These are phyloP conservation scores for Sinocyclocheilus anophthalmus DNA, from an alignment of 2,113 vertebrate species.

Conservation along the genomic window DNA sequence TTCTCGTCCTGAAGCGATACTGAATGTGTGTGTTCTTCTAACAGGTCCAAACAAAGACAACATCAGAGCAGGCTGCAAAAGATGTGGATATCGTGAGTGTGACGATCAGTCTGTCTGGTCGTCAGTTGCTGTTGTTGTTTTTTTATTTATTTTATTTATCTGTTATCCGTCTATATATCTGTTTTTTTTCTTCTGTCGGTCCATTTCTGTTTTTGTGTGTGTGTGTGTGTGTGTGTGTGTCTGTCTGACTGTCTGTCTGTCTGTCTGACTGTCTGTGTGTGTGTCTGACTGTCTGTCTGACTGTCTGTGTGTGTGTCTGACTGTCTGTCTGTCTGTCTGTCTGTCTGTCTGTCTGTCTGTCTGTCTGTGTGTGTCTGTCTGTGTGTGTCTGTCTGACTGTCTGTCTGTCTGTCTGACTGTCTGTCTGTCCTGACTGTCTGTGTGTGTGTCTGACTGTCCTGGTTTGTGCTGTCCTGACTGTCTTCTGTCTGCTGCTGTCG, in stretches of 20 bases:
- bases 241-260: background rate
- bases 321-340: too few species aligned
- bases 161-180: background rate
- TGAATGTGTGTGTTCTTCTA: slow-evolving; percentile 42
- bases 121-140: too few species aligned
- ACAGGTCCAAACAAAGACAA: slow-evolving; percentile 96
- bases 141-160: too few species aligned
- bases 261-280: background rate
- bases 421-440: background rate
- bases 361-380: background rate
- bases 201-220: background rate
- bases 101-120: background rate
- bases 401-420: too few species aligned
- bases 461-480: too few species aligned
- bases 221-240: background rate
- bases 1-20: background rate
- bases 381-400: too few species aligned
- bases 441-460: too few species aligned
- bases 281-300: too few species aligned
- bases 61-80: slow-evolving; percentile 96
- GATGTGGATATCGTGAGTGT: slow-evolving; percentile 98
- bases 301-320: too few species aligned
- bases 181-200: background rate
- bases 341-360: too few species aligned
- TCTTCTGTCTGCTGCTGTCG: too few species aligned